Base-by-base conservation (phyloP, 2,113 vertebrate species). In the Tauraco erythrolophus region DNA sequence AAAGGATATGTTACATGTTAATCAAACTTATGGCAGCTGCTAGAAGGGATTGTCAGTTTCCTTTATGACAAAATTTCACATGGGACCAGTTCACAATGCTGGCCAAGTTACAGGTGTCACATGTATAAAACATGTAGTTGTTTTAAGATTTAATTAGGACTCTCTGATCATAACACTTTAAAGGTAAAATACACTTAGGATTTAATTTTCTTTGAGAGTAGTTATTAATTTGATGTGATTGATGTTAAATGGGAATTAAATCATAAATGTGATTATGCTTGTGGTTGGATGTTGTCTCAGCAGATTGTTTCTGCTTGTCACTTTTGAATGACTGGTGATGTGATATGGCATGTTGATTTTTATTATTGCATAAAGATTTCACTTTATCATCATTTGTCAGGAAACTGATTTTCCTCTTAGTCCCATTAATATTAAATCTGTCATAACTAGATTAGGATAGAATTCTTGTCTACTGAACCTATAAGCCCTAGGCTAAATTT, bases 341-440 rank as follows among this genome's bases (percentile, higher is more conserved):
- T 91, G 94, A 95, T 97, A 94, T 88, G 74, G 95, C 95, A 96
- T 98, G 96, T 92, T 98, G 95, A 97, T 97, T 98, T 91, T 98
- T 97, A 97, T 95, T 98, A 97, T 96, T 97, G 95, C 96, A 95
- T 98, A 98, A 98, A 97, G 98, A 97, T 98, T 97, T 97, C 98
- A 97, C 97, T 98, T 98, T 95, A 98, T 98, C 98, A 98, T 98
- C 96, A 88, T 98, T 97, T 98, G 98, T 98, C 98, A 97, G 23
- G 46, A 93, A 96, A 92, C 80, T 50, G 94, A 82, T 84, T 95
- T 96, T 82, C 66, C 77, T 92, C 56, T 91, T 79, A 92, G 51
- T 89, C 92, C 96, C 93, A 90, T 98, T 98, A 97, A 98, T 95
- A 96, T 94, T 53, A 56, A 94, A 89, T 88, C 83, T 84, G 84